phyloP scores from a whole-genome alignment of 2,113 vertebrate species.

The Chaetura pelagica region DNA sequence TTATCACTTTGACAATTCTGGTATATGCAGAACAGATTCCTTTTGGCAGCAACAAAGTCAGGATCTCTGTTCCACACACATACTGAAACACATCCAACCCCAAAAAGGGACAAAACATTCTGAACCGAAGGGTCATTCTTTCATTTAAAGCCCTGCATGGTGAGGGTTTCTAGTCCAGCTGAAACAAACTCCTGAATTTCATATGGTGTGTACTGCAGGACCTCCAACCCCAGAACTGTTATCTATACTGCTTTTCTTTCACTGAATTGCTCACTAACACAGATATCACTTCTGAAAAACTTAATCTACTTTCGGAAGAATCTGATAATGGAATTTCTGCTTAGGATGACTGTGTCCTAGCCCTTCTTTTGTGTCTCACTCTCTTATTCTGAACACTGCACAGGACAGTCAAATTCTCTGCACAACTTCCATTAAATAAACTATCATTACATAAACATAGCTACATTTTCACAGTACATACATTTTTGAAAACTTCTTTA shows the following conservation, averaged over 20 bases:
- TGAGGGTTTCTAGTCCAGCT: not conserved
- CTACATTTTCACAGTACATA: not conserved
- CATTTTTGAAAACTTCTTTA: not conserved
- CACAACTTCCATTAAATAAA: not conserved
- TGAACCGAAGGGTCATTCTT: not conserved
- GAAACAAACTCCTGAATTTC: not conserved
- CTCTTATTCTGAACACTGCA: not conserved
- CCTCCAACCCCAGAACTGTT: not conserved
- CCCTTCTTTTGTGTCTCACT: not conserved
- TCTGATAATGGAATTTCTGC: not conserved
- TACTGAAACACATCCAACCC: not conserved
- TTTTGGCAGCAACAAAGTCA: not conserved
- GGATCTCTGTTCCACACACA: not conserved
- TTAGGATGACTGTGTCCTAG: not conserved
- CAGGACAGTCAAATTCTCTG: not conserved
- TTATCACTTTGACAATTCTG: not conserved
- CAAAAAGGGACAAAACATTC: not conserved
- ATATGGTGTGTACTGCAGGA: not conserved
- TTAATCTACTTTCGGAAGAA: not conserved
- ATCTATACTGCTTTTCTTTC: not conserved
- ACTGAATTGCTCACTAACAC: not conserved
- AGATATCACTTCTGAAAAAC: not conserved
- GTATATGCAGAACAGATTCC: fast-evolving
- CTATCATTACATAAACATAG: not conserved
- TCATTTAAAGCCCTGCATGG: fast-evolving